Evolutionary conservation across 2,113 vertebrate species (phyloP).

Genomic region (Leptobrachium leishanense): DNA sequence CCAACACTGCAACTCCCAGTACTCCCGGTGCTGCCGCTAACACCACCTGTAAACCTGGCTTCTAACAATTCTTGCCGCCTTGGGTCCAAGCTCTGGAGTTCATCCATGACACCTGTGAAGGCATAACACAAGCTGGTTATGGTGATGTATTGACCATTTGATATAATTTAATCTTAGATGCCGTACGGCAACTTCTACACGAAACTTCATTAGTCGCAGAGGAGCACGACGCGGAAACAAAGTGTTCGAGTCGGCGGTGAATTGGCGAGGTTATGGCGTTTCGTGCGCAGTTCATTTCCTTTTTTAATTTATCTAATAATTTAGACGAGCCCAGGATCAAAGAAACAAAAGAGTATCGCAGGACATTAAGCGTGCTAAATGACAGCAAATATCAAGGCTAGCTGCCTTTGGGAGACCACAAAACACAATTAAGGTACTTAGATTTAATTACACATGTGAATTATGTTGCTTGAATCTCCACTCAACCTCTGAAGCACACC

Average conservation of each 20-base stretch:
- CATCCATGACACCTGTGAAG: slow-evolving; percentile 92
- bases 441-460: neutral
- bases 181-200: neutral
- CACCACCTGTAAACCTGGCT: slow-evolving; percentile 94
- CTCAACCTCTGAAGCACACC: slow-evolving; percentile 2
- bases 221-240: neutral
- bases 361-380: neutral
- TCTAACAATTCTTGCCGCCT: slow-evolving; percentile 96
- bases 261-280: neutral
- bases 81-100: slow-evolving; percentile 98
- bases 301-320: neutral
- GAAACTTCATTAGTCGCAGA: neutral
- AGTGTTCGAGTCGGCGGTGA: neutral
- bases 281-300: neutral
- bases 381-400: slow-evolving; percentile 5
- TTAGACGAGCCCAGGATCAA: slow-evolving; percentile 2
- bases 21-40: slow-evolving; percentile 93
- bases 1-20: slow-evolving; percentile 95
- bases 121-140: neutral
- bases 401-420: neutral
- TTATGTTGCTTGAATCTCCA: neutral
- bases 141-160: neutral
- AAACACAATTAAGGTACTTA: slow-evolving; percentile 5
- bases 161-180: neutral
- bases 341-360: neutral